Conservation (phyloP, 2,797 vertebrate species). For the Malacoctenus gilli region DNA sequence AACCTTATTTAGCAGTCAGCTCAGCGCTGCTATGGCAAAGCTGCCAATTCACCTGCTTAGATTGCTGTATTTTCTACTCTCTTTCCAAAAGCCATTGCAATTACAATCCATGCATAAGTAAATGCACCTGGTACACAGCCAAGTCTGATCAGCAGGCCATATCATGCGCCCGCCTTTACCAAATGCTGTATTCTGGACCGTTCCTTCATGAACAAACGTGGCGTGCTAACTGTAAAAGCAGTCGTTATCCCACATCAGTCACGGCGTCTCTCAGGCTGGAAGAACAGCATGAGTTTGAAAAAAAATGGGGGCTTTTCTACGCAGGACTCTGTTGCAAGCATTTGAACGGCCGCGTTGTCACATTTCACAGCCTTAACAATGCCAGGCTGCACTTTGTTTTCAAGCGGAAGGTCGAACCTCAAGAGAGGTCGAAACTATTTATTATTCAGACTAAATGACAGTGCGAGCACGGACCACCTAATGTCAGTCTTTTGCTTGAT, state of each 20-base stretch:
- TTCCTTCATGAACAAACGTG: constrained; percentile 21
- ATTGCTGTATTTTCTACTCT: constrained; percentile 64
- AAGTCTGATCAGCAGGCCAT: constrained; percentile 42
- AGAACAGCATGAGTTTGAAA: constrained; percentile 19
- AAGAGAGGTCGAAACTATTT: constrained; percentile 15
- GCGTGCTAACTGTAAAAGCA: constrained; percentile 28
- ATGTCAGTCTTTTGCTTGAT: neutral
- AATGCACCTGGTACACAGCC: constrained; percentile 53
- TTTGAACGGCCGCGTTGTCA: constrained; percentile 27
- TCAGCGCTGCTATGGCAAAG: constrained; percentile 62
- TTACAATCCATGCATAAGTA: constrained; percentile 67
- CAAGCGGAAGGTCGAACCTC: constrained; percentile 33
- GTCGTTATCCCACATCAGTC: constrained; percentile 35
- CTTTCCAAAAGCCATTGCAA: constrained; percentile 66
- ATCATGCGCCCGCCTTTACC: constrained; percentile 40
- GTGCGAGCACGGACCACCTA: constrained; percentile 7
- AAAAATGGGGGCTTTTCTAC: constrained; percentile 14
- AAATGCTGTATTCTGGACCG: constrained; percentile 28
- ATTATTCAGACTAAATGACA: constrained; percentile 31
- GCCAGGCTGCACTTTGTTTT: constrained; percentile 16
- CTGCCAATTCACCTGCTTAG: constrained; percentile 76
- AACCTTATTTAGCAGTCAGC: constrained; percentile 76
- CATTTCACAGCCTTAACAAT: constrained; percentile 23
- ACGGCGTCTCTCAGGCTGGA: constrained; percentile 24
- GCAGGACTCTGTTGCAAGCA: constrained; percentile 19